Evolutionary conservation across 2,113 vertebrate genomes (phyloP).

Genomic region (Hepsetus odoe): DNA sequence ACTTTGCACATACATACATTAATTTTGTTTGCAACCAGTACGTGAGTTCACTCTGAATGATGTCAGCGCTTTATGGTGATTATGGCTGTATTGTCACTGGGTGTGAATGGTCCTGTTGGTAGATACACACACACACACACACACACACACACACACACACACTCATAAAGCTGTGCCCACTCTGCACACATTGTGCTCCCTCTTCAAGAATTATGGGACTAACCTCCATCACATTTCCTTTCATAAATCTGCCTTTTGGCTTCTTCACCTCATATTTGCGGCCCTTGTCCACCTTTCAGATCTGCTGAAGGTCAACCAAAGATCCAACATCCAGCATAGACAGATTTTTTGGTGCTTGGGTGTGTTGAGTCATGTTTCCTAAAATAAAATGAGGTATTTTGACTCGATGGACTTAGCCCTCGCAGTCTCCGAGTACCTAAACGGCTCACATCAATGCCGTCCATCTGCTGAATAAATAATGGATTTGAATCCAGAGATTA

Average conservation of each 20-base stretch:
- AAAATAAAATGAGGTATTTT: neutral
- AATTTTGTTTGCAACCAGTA: conserved; percentile 5
- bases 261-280: conserved; percentile 15
- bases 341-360: neutral
- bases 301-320: neutral
- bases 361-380: neutral
- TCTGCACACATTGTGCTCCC: neutral
- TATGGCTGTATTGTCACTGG: conserved; percentile 21
- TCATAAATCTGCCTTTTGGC: conserved; percentile 7
- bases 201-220: conserved; percentile 6
- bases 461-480: conserved; percentile 32
- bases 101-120: conserved; percentile 38
- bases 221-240: conserved; percentile 16
- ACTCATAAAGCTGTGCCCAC: neutral
- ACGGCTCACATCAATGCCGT: conserved; percentile 33
- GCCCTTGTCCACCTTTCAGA: neutral
- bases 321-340: conserved; percentile 13
- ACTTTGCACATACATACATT: conserved; percentile 30
- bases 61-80: conserved; percentile 36
- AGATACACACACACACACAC: conserved; percentile 23
- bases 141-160: neutral
- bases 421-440: neutral
- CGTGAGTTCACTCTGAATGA: neutral
- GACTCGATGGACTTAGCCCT: neutral
- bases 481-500: conserved; percentile 37